These are phyloP conservation scores for Chamaea fasciata DNA, from an alignment of 2,113 vertebrate species.

Conservation along the genomic window DNA sequence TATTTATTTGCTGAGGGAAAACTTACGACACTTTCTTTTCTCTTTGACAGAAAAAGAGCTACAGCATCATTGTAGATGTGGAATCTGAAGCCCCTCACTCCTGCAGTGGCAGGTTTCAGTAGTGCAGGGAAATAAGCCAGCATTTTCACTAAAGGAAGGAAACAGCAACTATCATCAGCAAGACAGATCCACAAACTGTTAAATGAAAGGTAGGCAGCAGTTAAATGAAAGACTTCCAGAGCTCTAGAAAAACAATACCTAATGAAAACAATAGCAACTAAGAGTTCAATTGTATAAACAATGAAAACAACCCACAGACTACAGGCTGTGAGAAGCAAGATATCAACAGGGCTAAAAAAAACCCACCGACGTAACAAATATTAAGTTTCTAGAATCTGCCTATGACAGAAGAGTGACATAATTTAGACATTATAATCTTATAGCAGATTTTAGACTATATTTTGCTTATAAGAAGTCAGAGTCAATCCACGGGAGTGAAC, in stretches of 20 bases:
- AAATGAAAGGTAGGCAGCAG: neutral
- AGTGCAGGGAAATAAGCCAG: neutral
- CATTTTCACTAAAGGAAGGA: neutral
- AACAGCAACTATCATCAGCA: neutral
- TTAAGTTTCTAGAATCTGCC: neutral
- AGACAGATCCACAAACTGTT: neutral
- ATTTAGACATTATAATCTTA: neutral
- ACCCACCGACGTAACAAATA: neutral
- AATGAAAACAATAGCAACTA: neutral
- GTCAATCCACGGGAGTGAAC: neutral
- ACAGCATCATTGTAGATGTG: neutral
- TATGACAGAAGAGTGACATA: neutral
- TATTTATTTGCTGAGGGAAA: neutral
- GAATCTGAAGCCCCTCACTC: neutral
- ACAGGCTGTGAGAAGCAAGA: neutral
- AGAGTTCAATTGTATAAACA: neutral
- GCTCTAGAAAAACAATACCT: neutral
- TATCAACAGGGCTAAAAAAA: neutral
- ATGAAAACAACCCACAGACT: neutral
- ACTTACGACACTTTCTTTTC: neutral
- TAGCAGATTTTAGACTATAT: neutral
- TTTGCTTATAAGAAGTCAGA: neutral
- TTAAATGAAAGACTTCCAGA: neutral
- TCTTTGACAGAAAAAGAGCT: neutral
- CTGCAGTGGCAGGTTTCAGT: neutral